Base-by-base conservation (phyloP, 2,888 invertebrate genomes). In the Cryptops parisi region DNA sequence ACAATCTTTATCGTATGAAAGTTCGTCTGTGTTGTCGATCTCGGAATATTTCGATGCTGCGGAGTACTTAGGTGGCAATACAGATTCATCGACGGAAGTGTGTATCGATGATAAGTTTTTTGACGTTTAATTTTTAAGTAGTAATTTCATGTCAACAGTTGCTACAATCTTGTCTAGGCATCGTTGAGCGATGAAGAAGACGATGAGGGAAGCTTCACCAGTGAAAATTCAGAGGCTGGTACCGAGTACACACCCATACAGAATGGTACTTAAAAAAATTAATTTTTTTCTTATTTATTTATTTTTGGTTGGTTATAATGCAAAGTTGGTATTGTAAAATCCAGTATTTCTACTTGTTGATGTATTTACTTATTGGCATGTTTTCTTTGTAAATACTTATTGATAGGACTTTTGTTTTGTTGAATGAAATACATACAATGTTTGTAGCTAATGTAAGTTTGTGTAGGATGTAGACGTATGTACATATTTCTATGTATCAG, bases 11-110 rank as follows among this genome's bases (percentile, higher is more conserved):
- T 82, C 82, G 65, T 81, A 81, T 68, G 83, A 82, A 64, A 84
- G 82, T 23, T 65, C 67, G 50, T 83, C 83, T 0, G 80, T 82
- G 61, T 77, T 82, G 23, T 81, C 81, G 54, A 80, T 80, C 0
- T 80, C 81, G 0, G 82, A 86, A 68, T 85, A 84, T 72, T 84
- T 82, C 66, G 85, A 86, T 68, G 86, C 85, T 1, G 82, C 82
- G 64, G 84, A 84, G 60, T 67, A 73, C 57, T 61, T 65, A n/a
- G 68, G 64, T 23, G 63, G 62, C 21, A 62, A 63, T 52, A 67
- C 79, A 0, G 82, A 81, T 62, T 81, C 81, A 1, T 81, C 82
- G 1, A 81, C 82, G 1, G 84, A 83, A 64, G 83, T 80, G 1
- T 78, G 79, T 0, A 80, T 79, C 60, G 79, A 79, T 53, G 53